Percentiles rank a stretch among this genome's conserved stretches.
Conservation (phyloP, 2,797 vertebrate species). For the Sciurus vulgaris region DNA sequence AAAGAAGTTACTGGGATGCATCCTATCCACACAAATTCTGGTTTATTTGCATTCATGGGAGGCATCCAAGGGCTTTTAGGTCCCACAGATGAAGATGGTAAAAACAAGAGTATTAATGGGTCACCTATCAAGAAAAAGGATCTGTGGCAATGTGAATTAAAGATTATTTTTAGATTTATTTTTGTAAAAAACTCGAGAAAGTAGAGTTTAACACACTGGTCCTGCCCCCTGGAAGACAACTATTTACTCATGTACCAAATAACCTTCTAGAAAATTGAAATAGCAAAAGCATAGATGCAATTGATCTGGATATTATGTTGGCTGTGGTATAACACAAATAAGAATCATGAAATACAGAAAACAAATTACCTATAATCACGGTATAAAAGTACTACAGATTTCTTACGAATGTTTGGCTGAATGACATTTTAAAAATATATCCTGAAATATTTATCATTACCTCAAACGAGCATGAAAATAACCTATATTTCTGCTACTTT, state of each 20-base stretch:
- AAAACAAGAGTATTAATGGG: neutral
- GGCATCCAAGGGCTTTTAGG: neutral
- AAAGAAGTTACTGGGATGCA: neutral
- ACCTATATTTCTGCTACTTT: neutral
- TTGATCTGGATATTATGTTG: neutral
- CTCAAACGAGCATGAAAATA: neutral
- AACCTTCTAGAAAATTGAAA: neutral
- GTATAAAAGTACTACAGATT: fast-evolving
- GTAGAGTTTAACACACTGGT: neutral
- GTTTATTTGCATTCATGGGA: neutral
- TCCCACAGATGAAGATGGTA: neutral
- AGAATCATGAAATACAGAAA: neutral
- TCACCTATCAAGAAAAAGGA: neutral
- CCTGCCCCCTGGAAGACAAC: neutral
- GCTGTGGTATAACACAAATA: neutral
- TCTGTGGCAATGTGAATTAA: neutral
- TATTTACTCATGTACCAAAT: neutral
- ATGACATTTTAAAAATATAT: neutral
- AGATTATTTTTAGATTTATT: neutral
- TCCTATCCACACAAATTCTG: neutral
- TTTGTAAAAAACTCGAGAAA: neutral
- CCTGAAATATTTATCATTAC: neutral
- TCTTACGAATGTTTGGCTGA: neutral
- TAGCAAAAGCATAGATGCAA: neutral
- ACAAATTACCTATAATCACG: neutral